Conservation (phyloP, 2,797 vertebrate species). For the Tamandua tetradactyla region DNA sequence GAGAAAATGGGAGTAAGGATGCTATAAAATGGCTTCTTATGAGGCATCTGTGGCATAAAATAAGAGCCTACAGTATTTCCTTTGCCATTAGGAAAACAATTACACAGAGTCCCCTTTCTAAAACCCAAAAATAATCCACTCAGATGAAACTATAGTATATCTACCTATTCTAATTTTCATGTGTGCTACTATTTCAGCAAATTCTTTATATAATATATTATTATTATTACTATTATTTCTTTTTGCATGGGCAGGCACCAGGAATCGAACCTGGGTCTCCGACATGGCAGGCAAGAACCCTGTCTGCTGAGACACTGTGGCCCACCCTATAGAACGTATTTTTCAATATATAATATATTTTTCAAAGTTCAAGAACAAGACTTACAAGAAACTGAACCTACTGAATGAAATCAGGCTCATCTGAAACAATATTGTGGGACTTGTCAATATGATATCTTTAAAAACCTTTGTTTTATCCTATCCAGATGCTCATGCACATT, state of each 20-base stretch:
- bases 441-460: conserved; percentile 50
- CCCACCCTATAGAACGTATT: no score
- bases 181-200: conserved; percentile 34
- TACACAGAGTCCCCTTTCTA: conserved; percentile 48
- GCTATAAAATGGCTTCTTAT: conserved; percentile 60
- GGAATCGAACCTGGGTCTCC: no score
- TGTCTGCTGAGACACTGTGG: no score
- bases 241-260: no score
- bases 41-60: conserved; percentile 52
- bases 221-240: no score
- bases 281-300: no score
- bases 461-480: conserved; percentile 36
- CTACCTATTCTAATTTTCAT: conserved; percentile 27
- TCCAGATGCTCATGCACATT: neutral
- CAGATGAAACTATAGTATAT: neutral
- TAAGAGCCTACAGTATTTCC: conserved; percentile 36
- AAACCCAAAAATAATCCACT: conserved; percentile 60
- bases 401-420: neutral
- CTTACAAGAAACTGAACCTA: conserved; percentile 17
- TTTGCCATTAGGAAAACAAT: conserved; percentile 57
- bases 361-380: conserved; percentile 43
- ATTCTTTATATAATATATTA: conserved; percentile 45
- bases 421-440: neutral
- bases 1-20: conserved; percentile 52
- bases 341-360: conserved; percentile 25